Base-by-base conservation (phyloP, 2,113 vertebrate species). In the mouse (Mus musculus) region DNA sequence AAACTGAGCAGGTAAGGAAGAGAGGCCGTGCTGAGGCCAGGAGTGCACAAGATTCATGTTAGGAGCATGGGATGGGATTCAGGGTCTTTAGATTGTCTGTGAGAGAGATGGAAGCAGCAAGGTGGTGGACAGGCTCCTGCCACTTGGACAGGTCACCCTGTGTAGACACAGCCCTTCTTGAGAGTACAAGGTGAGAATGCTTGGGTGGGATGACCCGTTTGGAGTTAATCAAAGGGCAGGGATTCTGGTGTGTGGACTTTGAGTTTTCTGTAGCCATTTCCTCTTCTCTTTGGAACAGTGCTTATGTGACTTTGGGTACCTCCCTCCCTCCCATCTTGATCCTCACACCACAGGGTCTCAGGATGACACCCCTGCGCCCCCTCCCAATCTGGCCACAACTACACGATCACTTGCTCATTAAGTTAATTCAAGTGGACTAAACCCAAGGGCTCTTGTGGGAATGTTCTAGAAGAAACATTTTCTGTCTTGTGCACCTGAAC, bases 401-500 rank as follows among this genome's bases (percentile, higher is more conserved):
- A 0, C 20, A 5, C 12, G 69, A 1, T 59, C 13, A 33, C 67
- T 56, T 12, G 7, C 46, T 46, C 9, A 36, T 65, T 92, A 78
- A 5, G 28, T 28, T 87, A 30, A 52, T 17, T 89, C 88, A 36
- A 3, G 19, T 46, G 28, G 26, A 56, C 24, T 56, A 71, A 63
- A 42, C 80, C 69, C 80, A 24, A 12, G 6, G 73, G 36, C 52
- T 86, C 13, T 9, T 5, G 71, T 9, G 49, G 67, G n/a, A 77
- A 82, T 24, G 52, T 52, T 71, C 67, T 22, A 52, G 17, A 71
- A 56, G 85, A 63, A 59, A 24, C 39, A 26, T 9, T 78, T 52
- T 42, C n/a, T 92, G 89, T 77, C 30, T 91, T 92, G 82, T 76
- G 54, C 84, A 30, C n/a, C 54, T 78, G 84, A 95, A 78, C 36